Percentiles rank a stretch among this genome's conserved stretches.
Conservation (phyloP, 2,888 invertebrate species). For the Timandra comae region DNA sequence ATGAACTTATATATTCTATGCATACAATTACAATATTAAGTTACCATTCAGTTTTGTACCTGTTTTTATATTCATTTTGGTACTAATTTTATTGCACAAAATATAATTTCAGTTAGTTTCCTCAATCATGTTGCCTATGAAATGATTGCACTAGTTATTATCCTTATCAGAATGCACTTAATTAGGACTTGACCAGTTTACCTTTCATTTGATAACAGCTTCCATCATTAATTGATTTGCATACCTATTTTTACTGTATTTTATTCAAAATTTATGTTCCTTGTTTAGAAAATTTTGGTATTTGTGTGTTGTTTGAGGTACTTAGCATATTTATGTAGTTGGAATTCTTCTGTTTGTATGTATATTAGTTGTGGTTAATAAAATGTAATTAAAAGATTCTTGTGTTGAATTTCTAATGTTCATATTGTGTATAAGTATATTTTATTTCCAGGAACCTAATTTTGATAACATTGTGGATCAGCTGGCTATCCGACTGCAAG, state of each 20-base stretch:
- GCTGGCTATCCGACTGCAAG: conserved; percentile 85
- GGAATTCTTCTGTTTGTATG: too few species aligned
- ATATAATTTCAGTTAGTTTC: too few species aligned
- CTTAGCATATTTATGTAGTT: too few species aligned
- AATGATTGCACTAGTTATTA: conserved; percentile 25
- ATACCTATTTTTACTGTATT: too few species aligned
- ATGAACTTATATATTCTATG: conserved; percentile 7
- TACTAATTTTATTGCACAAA: too few species aligned
- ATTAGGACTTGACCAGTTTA: conserved; percentile 31
- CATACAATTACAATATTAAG: neutral
- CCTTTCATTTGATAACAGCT: conserved; percentile 31
- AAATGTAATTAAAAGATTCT: too few species aligned
- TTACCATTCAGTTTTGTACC: conserved; percentile 4
- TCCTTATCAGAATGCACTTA: conserved; percentile 24
- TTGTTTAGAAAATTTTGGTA: too few species aligned
- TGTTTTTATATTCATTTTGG: too few species aligned
- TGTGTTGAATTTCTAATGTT: too few species aligned
- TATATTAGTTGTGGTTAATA: too few species aligned
- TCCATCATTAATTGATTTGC: conserved; percentile 23
- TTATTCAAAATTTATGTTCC: conserved; percentile 9
- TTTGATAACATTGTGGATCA: conserved; percentile 90
- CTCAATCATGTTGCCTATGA: conserved; percentile 50
- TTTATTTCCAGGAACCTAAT: conserved; percentile 81
- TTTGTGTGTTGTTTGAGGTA: too few species aligned
- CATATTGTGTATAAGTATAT: neutral